Base-by-base conservation (phyloP, 2,113 vertebrate genomes). In the Melanerpes aurifrons region DNA sequence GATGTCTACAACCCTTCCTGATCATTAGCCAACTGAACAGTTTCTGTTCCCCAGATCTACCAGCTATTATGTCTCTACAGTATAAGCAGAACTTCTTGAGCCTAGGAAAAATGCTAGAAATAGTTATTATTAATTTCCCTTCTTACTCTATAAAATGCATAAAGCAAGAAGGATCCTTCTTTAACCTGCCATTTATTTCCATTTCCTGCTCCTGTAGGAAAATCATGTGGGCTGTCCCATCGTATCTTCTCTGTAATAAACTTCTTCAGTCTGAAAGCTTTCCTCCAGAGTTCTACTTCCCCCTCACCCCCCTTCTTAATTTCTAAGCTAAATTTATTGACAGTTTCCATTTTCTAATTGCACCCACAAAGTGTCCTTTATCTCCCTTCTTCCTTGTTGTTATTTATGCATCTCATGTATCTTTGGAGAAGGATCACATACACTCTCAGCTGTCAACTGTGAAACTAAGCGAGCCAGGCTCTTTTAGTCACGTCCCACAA, bases 391-490 rank as follows among this genome's bases (percentile, higher is more conserved):
- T 13, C 18, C 67, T 47, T 64, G 22, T 22, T 79, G 67, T 21
- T 93, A 67, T 93, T 94, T 82, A 19, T 78, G 28, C 45, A 45
- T 63, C 59, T 70, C 62, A 12, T 12, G 35, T 87, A 47, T 69
- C 77, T 72, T 78, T 21, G 67, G 58, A 32, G 82, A 37, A 45
- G 45, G 58, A 57, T 84, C 15, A 5, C 45, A 43, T 50, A 32
- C 13, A 3, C 70, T 64, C 18, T 81, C 89, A 94, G 90, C 96
- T 92, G 83, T 92, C 83, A 64, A 48, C 24, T 56, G 77, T 24
- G 12, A 89, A 71, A 9, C 19, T 5, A 24, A 64, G 62, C 0
- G 5, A 95, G 86, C 90, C 86, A 79, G 75, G 40, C 73, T 75
- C n/a, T 87, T 89, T 74, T 26, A 89, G 77, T 84, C 90, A 86